Conservation (phyloP, 2,888 invertebrate genomes). For the Petrolisthes cinctipes region DNA sequence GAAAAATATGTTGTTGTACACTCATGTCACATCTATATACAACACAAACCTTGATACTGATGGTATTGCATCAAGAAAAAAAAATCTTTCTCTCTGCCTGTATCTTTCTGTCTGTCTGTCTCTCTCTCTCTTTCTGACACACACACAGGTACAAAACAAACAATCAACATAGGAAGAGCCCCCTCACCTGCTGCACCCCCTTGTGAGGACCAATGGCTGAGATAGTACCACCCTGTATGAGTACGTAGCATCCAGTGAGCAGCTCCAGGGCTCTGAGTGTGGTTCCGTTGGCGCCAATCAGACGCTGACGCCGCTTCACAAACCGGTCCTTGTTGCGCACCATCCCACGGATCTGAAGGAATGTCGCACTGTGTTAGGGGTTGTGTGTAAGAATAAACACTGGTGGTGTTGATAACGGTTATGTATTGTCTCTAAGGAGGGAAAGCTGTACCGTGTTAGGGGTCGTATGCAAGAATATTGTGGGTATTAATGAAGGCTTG, state of each 20-base stretch:
- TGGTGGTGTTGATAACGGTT: neutral
- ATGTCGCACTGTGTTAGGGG: slow-evolving; percentile 69
- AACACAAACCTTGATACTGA: neutral
- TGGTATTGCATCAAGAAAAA: neutral
- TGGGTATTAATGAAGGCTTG: too few species aligned
- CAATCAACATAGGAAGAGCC: neutral
- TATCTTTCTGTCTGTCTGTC: neutral
- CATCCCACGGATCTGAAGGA: slow-evolving; percentile 80
- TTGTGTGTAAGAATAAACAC: slow-evolving; percentile 69
- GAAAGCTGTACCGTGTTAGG: too few species aligned
- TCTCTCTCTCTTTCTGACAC: neutral
- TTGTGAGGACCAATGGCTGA: slow-evolving; percentile 95
- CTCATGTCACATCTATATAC: neutral
- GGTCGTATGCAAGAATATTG: too few species aligned
- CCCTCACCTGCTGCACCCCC: slow-evolving; percentile 70
- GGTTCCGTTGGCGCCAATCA: slow-evolving; percentile 98
- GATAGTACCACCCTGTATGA: slow-evolving; percentile 98
- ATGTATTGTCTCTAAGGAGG: too few species aligned
- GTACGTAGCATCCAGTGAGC: slow-evolving; percentile 93
- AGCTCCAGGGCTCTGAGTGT: slow-evolving; percentile 97
- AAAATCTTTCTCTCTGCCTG: neutral
- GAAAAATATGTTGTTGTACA: neutral
- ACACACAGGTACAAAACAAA: neutral
- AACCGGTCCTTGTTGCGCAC: slow-evolving; percentile 94
- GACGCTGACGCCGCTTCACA: slow-evolving; percentile 90